Evolutionary conservation across 2,888 invertebrate species (phyloP), one percentile per base, ranked within the genome.

Genomic region (Lamproptera curius): DNA sequence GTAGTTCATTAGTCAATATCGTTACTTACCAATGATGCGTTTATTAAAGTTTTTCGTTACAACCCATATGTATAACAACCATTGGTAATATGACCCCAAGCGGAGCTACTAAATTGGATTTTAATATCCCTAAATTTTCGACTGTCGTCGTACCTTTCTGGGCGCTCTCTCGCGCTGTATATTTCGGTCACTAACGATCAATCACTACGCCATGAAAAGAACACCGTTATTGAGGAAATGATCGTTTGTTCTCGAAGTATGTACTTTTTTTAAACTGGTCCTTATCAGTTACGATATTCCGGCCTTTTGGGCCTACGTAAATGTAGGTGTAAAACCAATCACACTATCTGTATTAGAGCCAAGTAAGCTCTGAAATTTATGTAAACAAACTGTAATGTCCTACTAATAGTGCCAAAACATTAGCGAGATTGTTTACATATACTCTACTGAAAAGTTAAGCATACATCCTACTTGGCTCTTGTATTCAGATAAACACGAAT

Each of bases 21-120:
- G n/a, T n/a, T n/a, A n/a, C n/a, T n/a, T n/a, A n/a, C n/a, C n/a
- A n/a, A n/a, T n/a, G n/a, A n/a, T n/a, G n/a, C n/a, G n/a, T n/a
- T n/a, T n/a, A 5, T 20, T 20, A 3, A 20, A 20, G 28, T 35
- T 9, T 40, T 40, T 28, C 15, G 35, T 46, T 31, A 36, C 20
- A 37, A 31, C 36, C 41, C 31, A 20, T 1, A 6, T 53, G 73
- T 76, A 63, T 72, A 74, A 77, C 73, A 74, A 63, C 74, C 53
- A 76, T 82, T 81, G 78, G 79, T 70, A 71, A 70, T 63, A 63
- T 68, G 61, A 76, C 72, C 81, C n/a, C 83, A 82, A 83, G 83
- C 81, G 80, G 82, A 80, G 81, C 76, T 81, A 79, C 76, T 55
- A 81, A 82, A 79, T 82, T 79, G 67, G 69, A 79, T 76, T 77